Base-by-base conservation (phyloP, 92 coral and sea anemone genomes). In the Epizoanthus illoricatus region DNA sequence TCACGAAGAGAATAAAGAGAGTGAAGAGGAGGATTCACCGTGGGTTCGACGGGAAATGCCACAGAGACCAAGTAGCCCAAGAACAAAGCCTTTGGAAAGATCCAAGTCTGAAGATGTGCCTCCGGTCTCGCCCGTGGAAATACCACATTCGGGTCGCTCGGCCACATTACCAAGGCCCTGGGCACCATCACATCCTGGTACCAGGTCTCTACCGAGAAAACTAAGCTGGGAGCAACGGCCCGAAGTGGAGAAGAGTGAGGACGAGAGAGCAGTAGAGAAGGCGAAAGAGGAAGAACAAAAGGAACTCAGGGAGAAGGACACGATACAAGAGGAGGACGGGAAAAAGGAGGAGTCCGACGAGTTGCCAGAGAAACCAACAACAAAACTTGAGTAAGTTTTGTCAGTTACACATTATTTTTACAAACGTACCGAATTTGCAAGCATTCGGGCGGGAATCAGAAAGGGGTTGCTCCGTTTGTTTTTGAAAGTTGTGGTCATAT, bases 121-220 rank as follows among this genome's bases (percentile, higher is more conserved):
- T 1, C 80, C 85, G 7, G 36, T 64, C 17, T 69, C 89, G 1
- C 85, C 89, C 18, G 58, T 83, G 16, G 76, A 83, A 45, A 40
- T 54, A 47, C 65, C 92, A 42, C 76, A 80, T 19, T 41, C 76
- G 21, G 79, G 84, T 33, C 97, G 94, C 62, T 90, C 94, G 15
- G 90, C 97, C 6, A 88, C 97, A 11, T 80, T 90, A 6, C 97
- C 97, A 5, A 93, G 92, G 70, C 97, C 97, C 54, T 90, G 94
- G 94, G 86, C 94, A 7, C 97, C 97, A 20, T 68, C 85, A 18
- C 81, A 89, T 33, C 72, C 85, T 5, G 85, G 87, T 21, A 64
- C 86, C 52, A 83, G 85, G 49, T 58, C 89, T 47, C 84, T 90
- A 4, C 68, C 94, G 20, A 80, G 97, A 61, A 88, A 89, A 58